Evolutionary conservation across 2,797 vertebrate genomes (phyloP).

Genomic region (Petrocephalus schoutedeni): DNA sequence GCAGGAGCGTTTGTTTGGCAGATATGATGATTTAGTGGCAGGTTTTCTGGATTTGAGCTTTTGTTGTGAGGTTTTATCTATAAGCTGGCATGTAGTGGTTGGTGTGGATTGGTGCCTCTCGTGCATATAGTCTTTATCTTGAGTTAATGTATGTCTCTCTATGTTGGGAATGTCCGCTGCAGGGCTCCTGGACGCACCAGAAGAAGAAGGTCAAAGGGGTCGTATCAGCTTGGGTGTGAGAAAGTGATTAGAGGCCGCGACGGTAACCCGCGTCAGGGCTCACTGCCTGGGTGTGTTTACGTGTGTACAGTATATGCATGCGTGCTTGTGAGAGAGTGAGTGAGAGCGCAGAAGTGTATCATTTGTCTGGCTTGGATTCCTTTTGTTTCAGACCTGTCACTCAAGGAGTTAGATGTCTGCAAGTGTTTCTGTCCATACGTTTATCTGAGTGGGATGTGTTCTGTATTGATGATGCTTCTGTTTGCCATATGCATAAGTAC

Average conservation of each 20-base stretch:
- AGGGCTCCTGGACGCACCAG: neutral
- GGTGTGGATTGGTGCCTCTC: neutral
- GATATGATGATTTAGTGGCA: neutral
- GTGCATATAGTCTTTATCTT: neutral
- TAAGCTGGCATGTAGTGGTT: neutral
- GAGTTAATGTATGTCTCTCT: neutral
- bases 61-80: neutral
- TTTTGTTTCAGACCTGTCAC: no score
- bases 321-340: neutral
- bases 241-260: neutral
- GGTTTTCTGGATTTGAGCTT: neutral
- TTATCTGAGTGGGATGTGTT: neutral
- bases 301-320: neutral
- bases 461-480: neutral
- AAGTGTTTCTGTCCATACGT: neutral
- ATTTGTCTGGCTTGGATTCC: neutral
- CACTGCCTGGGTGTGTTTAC: neutral
- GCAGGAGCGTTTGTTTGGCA: neutral
- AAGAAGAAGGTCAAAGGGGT: neutral
- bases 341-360: neutral
- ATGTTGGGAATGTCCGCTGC: neutral
- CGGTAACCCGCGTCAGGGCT: neutral
- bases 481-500: neutral
- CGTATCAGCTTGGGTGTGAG: slow-evolving; percentile 3
- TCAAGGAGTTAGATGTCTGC: neutral